Conservation (phyloP, 2,888 invertebrate species). For the Tolmerus cingulatus region DNA sequence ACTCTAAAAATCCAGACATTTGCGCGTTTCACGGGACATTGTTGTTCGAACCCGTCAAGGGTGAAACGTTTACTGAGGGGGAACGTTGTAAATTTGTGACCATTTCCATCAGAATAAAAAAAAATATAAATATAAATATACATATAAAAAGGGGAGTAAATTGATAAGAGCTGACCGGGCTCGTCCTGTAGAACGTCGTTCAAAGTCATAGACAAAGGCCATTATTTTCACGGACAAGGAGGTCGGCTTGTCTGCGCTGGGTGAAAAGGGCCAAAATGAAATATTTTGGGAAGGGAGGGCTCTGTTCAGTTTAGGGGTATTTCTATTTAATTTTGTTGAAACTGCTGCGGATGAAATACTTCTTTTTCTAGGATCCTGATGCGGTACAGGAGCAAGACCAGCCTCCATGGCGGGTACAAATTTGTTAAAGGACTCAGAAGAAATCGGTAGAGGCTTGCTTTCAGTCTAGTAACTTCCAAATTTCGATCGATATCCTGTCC, state of each 20-base stretch:
- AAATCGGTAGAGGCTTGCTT: neutral
- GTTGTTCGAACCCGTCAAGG: neutral
- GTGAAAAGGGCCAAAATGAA: neutral
- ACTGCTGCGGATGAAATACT: conserved; percentile 12
- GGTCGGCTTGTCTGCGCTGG: neutral
- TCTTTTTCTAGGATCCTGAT: neutral
- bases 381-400: neutral
- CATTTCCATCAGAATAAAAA: neutral
- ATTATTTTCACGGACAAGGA: neutral
- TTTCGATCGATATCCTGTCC: neutral
- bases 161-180: neutral
- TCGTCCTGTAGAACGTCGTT: neutral
- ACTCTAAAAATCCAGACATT: neutral
- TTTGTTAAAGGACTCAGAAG: conserved; percentile 10
- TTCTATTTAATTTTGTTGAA: conserved; percentile 23
- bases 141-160: neutral
- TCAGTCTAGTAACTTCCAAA: neutral
- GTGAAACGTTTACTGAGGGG: neutral
- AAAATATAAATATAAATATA: neutral
- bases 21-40: neutral
- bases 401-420: neutral
- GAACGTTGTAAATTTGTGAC: neutral
- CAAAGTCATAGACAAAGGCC: neutral
- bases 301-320: neutral
- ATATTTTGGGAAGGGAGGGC: neutral